Base-by-base conservation (phyloP, 2,888 invertebrate genomes). In the Polydrusus pterygomalis region DNA sequence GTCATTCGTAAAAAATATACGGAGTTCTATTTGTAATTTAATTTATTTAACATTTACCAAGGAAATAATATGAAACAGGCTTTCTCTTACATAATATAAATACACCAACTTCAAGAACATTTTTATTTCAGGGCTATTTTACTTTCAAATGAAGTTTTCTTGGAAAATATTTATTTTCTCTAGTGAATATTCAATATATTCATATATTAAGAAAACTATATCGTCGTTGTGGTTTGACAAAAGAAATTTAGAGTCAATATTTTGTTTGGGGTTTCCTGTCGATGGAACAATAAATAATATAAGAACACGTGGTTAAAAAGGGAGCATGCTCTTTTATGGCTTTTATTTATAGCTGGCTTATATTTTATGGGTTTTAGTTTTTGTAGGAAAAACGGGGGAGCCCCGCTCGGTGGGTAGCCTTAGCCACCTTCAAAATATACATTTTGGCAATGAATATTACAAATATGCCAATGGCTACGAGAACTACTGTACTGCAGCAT, bases 181-280 rank as follows among this genome's bases (percentile, higher is more conserved):
- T 18, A 34, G 20, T 56, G 34, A 56, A 56, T 56, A 56, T 56
- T 56, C 34, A 56, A 34, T 56, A 56, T 56, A 34, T 34, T 56
- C 34, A 56, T 56, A 56, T 34, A 0, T 30, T 2, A 56, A 34
- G 15, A 13, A 7, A 34, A 56, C 30, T 56, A 56, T 34, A 34
- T 30, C 2, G 56, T 3, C 9, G 6, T 34, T 56, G 56, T 30
- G 54, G 34, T 56, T 25, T 34, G 20, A 56, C 34, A 56, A 34
- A 34, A 34, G 34, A 56, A 56, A 56, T 34, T 56, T 56, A 56
- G 30, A 9, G 56, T 34, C 34, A 34, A 56, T 56, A 34, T 56
- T 15, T 34, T 20, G 34, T 56, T n/a, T 56, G 34, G 34, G 34
- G 15, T 56, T 34, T 10, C 20, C 56, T 56, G 25, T 13, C 54